Conservation (phyloP, 2,113 vertebrate species). For the Fregata magnificens region DNA sequence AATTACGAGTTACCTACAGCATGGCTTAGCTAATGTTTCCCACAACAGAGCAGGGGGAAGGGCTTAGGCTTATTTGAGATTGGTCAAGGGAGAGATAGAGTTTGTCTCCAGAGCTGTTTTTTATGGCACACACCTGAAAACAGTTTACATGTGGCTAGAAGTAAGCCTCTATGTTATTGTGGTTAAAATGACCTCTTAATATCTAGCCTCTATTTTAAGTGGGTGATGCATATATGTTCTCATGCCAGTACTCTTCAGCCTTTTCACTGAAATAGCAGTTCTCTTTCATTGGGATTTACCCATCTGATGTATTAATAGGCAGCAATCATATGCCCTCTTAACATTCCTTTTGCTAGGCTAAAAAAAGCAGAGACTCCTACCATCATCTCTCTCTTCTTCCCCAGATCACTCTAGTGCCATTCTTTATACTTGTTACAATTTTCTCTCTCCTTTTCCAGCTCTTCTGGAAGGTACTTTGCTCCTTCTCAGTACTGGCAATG, state of each 20-base stretch:
- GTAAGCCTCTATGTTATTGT: background rate
- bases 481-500: background rate
- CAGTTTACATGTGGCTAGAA: background rate
- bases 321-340: constrained; percentile 35
- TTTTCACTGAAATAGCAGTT: constrained; percentile 43
- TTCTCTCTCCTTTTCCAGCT: background rate
- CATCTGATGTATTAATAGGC: constrained; percentile 51
- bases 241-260: constrained; percentile 8
- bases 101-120: background rate
- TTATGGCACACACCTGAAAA: background rate
- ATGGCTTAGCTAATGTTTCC: background rate
- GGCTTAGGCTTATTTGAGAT: background rate
- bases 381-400: background rate
- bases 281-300: constrained; percentile 40
- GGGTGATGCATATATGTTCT: background rate
- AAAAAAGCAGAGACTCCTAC: constrained; percentile 28
- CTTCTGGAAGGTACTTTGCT: background rate
- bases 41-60: background rate
- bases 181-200: background rate
- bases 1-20: background rate
- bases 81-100: background rate
- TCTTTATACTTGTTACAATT: background rate
- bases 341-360: constrained; percentile 41
- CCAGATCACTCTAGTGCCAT: background rate
- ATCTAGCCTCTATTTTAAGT: constrained; percentile 43